A percentile compares a stretch with the other conserved stretches of the same genome.
These are phyloP conservation scores for Fukomys damarensis DNA, from an alignment of 2,113 vertebrate genomes.

Conservation along the genomic window DNA sequence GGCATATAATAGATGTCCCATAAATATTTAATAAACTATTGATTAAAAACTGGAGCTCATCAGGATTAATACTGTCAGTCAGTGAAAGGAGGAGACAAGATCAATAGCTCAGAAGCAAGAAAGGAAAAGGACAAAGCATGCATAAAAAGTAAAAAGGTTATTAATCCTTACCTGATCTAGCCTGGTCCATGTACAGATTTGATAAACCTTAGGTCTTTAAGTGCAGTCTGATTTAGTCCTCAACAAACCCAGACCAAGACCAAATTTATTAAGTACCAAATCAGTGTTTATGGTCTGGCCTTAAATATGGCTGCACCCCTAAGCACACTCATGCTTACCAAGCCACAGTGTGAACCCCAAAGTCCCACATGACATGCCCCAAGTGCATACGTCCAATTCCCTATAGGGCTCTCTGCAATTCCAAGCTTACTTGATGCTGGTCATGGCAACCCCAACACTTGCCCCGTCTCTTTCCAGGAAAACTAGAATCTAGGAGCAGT, in stretches of 20 bases:
- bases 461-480: background rate
- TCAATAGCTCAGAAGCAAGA: background rate
- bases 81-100: background rate
- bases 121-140: background rate
- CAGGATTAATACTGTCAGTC: background rate
- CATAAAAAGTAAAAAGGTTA: background rate
- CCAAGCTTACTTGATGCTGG: background rate
- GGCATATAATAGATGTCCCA: background rate
- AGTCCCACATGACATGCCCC: background rate
- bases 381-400: background rate
- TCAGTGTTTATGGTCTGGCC: background rate
- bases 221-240: background rate
- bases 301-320: background rate
- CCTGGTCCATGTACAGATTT: background rate
- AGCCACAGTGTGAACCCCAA: background rate
- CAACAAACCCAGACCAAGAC: background rate
- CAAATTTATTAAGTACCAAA: background rate
- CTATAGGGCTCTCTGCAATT: background rate
- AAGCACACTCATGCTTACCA: background rate
- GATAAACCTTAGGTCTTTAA: background rate
- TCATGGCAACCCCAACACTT: background rate
- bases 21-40: conserved; percentile 19
- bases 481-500: background rate
- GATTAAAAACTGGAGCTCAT: background rate
- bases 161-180: background rate